These are phyloP conservation scores for Nematolebias whitei DNA, from an alignment of 2,113 vertebrate genomes.

Conservation along the genomic window DNA sequence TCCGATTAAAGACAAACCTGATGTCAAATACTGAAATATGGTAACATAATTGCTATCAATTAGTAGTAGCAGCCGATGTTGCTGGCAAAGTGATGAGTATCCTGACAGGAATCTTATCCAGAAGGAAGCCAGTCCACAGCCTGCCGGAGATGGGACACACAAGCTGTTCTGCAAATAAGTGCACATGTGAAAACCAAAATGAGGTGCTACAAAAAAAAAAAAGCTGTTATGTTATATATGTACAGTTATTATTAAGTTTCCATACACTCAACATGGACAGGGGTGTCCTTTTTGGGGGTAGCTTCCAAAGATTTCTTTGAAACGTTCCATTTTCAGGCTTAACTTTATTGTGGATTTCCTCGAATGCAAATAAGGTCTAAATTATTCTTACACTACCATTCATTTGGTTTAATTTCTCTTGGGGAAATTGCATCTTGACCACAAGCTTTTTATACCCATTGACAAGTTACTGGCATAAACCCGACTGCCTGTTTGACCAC, in stretches of 20 bases:
- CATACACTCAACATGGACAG: too few relatives aligned
- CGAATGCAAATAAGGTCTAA: too few relatives aligned
- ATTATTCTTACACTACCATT: too few relatives aligned
- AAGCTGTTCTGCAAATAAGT: conserved; percentile 46
- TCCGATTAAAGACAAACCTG: conserved; percentile 56
- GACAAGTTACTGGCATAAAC: too few relatives aligned
- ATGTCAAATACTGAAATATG: conserved; percentile 69
- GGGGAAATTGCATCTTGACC: too few relatives aligned
- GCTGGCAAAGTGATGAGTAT: conserved; percentile 46
- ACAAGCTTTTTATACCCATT: too few relatives aligned
- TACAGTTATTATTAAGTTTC: background rate
- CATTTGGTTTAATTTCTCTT: too few relatives aligned
- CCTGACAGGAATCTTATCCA: conserved; percentile 41
- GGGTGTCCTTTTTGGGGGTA: too few relatives aligned
- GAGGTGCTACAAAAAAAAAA: background rate
- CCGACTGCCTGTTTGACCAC: too few relatives aligned
- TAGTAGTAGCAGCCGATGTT: conserved; percentile 40
- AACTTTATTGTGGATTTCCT: too few relatives aligned
- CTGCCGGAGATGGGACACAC: conserved; percentile 41
- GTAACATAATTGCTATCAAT: conserved; percentile 67
- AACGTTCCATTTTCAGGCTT: too few relatives aligned
- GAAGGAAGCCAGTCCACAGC: conserved; percentile 52
- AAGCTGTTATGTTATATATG: background rate
- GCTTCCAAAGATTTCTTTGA: too few relatives aligned
- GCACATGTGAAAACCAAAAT: conserved; percentile 24